Conservation (phyloP, 2,797 vertebrate genomes). For the Chloroceryle amazona region DNA sequence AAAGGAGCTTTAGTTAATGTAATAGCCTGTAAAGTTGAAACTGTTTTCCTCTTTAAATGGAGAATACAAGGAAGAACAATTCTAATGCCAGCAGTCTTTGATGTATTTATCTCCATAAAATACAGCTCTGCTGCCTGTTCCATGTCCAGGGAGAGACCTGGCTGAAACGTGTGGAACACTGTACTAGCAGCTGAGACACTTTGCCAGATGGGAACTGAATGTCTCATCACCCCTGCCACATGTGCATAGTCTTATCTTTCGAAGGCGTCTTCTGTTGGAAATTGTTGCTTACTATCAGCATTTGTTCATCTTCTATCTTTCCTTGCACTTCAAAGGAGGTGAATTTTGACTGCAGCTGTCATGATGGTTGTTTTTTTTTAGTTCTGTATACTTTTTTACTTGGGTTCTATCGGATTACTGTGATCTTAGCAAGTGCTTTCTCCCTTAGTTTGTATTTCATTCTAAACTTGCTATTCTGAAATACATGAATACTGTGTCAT, state of each 20-base stretch:
- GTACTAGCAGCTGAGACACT: not conserved
- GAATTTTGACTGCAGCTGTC: constrained; percentile 25
- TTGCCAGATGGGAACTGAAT: not conserved
- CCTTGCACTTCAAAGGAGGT: not conserved
- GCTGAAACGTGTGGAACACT: not conserved
- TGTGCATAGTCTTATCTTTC: not conserved
- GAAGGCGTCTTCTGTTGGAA: not conserved
- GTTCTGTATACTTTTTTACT: not conserved
- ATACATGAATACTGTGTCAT: not conserved
- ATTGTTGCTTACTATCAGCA: not conserved
- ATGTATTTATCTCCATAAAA: not conserved
- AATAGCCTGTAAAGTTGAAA: not conserved
- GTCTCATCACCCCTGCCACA: not conserved
- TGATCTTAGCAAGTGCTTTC: not conserved
- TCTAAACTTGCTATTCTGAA: not conserved
- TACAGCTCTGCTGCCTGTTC: not conserved
- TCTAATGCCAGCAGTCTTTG: not conserved
- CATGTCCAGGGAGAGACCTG: rapidly evolving
- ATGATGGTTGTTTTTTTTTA: not conserved
- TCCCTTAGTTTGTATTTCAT: constrained; percentile 26
- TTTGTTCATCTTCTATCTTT: not conserved
- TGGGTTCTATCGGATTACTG: not conserved
- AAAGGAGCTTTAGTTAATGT: not conserved
- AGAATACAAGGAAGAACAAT: not conserved
- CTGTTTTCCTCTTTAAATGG: not conserved